Percentiles rank a stretch among this genome's conserved stretches.
Conservation (phyloP, 1,140 invertebrate species). For the Zophobas atratus region DNA sequence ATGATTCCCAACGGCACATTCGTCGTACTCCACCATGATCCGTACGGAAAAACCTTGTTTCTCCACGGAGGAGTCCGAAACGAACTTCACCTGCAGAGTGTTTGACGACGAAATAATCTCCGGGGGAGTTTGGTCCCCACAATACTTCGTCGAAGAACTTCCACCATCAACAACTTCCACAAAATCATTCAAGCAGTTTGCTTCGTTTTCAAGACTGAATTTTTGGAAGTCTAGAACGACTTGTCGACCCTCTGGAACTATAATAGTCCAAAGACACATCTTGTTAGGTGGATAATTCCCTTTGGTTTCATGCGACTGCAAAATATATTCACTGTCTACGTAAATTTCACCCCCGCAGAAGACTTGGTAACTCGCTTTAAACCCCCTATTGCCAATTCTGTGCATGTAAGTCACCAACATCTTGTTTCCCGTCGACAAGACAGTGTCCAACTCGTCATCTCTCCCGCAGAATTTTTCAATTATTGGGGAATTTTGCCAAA, state of each 20-base stretch:
- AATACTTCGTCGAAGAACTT: constrained; percentile 89
- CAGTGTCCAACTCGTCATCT: no score
- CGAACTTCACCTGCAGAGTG: constrained; percentile 93
- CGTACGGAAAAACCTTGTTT: constrained; percentile 94
- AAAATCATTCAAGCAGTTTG: constrained; percentile 96
- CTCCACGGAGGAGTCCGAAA: constrained; percentile 96
- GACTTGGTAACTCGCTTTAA: constrained; percentile 70
- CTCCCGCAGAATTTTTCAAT: no score
- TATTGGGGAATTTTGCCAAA: no score
- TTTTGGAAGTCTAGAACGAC: constrained; percentile 82
- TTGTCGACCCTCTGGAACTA: constrained; percentile 89
- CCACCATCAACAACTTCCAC: constrained; percentile 89
- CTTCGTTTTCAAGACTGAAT: constrained; percentile 95
- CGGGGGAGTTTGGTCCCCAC: constrained; percentile 93
- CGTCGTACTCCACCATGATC: constrained; percentile 96
- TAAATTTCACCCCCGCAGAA: constrained; percentile 92
- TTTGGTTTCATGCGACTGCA: constrained; percentile 95
- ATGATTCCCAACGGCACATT: constrained; percentile 75
- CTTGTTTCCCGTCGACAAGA: no score
- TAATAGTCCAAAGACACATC: constrained; percentile 94
- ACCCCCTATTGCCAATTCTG: no score
- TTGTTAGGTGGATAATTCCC: constrained; percentile 95
- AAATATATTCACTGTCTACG: constrained; percentile 84
- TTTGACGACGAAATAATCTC: constrained; percentile 89
- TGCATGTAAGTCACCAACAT: no score